A percentile compares a stretch with the other conserved stretches of the same genome.
phyloP scores from a whole-genome alignment of 2,113 vertebrate species.

The Passer montanus region DNA sequence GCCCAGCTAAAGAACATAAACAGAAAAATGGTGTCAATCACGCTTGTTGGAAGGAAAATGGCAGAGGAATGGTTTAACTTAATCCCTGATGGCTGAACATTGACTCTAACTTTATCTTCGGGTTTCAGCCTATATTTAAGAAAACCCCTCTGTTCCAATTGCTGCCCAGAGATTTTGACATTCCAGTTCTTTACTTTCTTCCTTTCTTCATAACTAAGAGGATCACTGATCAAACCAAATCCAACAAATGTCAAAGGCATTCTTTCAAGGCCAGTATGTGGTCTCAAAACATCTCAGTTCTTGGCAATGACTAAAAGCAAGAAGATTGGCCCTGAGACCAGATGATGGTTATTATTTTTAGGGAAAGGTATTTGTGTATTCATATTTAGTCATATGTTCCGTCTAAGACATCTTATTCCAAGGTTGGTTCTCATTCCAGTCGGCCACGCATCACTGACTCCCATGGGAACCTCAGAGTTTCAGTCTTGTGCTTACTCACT shows the following conservation, averaged over 20 bases:
- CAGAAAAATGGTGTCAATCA: constrained; percentile 36
- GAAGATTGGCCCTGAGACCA: not conserved
- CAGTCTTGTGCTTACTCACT: not conserved
- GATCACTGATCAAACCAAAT: constrained; percentile 19
- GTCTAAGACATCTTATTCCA: not conserved
- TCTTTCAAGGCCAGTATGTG: not conserved
- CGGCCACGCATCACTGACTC: not conserved
- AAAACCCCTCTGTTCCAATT: constrained; percentile 11
- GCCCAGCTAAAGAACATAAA: constrained; percentile 47
- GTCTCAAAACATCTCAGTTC: constrained; percentile 30
- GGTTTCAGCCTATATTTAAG: constrained; percentile 8
- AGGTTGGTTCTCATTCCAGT: constrained; percentile 19
- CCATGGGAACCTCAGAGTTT: not conserved
- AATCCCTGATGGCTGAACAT: not conserved
- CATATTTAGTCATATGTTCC: constrained; percentile 28
- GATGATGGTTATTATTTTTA: constrained; percentile 22
- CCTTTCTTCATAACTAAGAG: not conserved
- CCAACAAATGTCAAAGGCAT: constrained; percentile 21
- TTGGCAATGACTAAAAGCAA: constrained; percentile 4
- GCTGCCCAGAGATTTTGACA: not conserved
- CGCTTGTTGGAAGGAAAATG: not conserved
- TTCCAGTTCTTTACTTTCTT: constrained; percentile 18
- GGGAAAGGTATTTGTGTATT: constrained; percentile 28
- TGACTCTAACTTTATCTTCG: not conserved
- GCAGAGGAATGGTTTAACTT: constrained; percentile 8